Conservation (phyloP, 2,797 vertebrate species). For the Clarias pachynema region DNA sequence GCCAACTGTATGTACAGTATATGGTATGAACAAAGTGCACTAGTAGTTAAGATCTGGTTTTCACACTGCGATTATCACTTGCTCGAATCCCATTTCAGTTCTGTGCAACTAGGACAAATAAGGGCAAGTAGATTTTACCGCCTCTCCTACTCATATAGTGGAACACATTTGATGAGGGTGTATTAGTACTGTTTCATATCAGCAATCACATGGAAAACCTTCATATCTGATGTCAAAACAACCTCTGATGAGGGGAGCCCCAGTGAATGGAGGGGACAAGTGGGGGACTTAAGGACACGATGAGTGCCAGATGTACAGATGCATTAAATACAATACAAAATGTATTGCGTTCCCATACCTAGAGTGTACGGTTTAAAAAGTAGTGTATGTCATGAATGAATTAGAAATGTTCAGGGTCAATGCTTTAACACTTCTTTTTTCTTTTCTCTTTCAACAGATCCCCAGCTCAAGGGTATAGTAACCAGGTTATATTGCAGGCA, state of each 20-base stretch:
- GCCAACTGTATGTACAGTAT: too few species aligned
- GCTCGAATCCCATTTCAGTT: neutral
- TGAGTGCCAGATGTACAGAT: neutral
- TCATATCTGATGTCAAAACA: neutral
- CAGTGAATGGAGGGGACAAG: neutral
- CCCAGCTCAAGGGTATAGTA: slow-evolving; percentile 99
- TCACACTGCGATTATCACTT: neutral
- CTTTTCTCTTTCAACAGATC: slow-evolving; percentile 81
- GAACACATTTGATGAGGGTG: neutral
- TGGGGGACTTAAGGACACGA: too few species aligned
- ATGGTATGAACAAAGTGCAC: neutral
- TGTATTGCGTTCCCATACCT: too few species aligned
- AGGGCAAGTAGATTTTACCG: too few species aligned
- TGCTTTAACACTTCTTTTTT: neutral
- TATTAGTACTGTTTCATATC: neutral
- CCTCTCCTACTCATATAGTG: neutral
- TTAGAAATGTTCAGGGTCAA: neutral
- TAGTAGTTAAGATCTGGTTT: neutral
- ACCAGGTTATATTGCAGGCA: slow-evolving; percentile 99
- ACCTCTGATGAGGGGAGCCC: slow-evolving; percentile 8
- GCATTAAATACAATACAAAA: neutral
- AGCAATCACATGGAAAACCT: neutral
- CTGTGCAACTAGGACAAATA: neutral
- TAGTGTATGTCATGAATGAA: neutral
- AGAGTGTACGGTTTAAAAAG: neutral